These are phyloP conservation scores for Pogonognathellus flavescens DNA, from an alignment of 1,140 invertebrate genomes.

Conservation along the genomic window DNA sequence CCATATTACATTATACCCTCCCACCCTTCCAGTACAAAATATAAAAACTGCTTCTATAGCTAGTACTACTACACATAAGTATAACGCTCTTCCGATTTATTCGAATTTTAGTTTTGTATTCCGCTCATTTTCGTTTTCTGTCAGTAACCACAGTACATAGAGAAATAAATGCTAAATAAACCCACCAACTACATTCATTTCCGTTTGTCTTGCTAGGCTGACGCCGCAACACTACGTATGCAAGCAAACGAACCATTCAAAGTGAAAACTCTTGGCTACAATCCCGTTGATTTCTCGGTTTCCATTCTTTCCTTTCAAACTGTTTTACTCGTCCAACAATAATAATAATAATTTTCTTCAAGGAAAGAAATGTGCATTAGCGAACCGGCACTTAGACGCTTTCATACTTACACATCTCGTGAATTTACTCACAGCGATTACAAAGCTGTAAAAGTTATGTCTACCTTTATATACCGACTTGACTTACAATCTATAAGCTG, in stretches of 20 bases:
- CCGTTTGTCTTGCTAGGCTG: conserved; percentile 41
- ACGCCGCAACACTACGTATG: conserved; percentile 23
- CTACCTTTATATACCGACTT: background rate
- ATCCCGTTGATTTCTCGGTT: conserved; percentile 42
- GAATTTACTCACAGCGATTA: conserved; percentile 19
- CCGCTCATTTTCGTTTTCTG: conserved; percentile 25
- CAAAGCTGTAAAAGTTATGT: conserved; percentile 27
- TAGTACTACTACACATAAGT: background rate
- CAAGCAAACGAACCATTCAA: conserved; percentile 24
- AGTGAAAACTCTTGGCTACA: conserved; percentile 41
- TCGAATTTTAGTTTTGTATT: conserved; percentile 23
- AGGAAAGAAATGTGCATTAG: conserved; percentile 26
- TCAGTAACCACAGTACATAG: conserved; percentile 26
- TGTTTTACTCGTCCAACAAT: conserved; percentile 47
- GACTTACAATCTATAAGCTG: conserved; percentile 23
- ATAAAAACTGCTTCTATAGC: too few species aligned
- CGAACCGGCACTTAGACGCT: conserved; percentile 33
- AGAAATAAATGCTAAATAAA: conserved; percentile 60
- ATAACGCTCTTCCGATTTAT: conserved; percentile 36
- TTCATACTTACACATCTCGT: background rate
- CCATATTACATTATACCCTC: background rate
- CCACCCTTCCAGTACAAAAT: conserved; percentile 1
- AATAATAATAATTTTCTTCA: conserved; percentile 43
- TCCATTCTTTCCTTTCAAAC: conserved; percentile 41
- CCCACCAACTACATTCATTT: conserved; percentile 59